These are phyloP conservation scores for Heptranchias perlo DNA, from an alignment of 2,113 vertebrate species.

Conservation along the genomic window DNA sequence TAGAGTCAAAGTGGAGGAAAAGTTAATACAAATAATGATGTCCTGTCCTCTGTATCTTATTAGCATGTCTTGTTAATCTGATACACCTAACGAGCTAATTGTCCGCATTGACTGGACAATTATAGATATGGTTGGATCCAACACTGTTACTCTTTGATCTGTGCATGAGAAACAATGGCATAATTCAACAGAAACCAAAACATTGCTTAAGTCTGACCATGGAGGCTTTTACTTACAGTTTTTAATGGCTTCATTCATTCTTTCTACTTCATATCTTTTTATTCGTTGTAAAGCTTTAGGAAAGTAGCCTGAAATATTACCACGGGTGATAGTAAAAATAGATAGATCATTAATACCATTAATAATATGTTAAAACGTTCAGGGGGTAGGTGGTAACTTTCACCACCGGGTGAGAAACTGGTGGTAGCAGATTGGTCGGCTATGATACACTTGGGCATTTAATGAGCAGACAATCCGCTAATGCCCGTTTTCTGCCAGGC, in stretches of 20 bases:
- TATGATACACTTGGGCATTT: too few relatives aligned
- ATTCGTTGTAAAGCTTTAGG: constrained; percentile 25
- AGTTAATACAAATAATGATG: too few relatives aligned
- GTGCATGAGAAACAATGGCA: neutral
- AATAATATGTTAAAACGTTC: neutral
- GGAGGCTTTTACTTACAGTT: neutral
- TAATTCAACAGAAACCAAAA: neutral
- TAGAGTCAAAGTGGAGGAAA: too few relatives aligned
- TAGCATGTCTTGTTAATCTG: too few relatives aligned
- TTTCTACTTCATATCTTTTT: constrained; percentile 21
- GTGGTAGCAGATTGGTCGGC: neutral
- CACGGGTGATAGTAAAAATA: neutral
- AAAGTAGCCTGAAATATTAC: constrained; percentile 21
- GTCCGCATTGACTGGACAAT: neutral
- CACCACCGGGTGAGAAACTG: neutral
- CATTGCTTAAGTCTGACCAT: neutral
- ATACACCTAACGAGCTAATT: neutral
- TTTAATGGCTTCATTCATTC: neutral
- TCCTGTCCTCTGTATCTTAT: too few relatives aligned
- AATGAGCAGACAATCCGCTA: neutral
- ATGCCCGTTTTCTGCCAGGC: neutral
- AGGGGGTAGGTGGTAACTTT: neutral
- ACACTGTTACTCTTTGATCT: neutral
- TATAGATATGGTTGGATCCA: neutral
- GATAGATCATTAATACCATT: neutral